Base-by-base conservation (phyloP, 2,113 vertebrate species). In the Quiscalus mexicanus region DNA sequence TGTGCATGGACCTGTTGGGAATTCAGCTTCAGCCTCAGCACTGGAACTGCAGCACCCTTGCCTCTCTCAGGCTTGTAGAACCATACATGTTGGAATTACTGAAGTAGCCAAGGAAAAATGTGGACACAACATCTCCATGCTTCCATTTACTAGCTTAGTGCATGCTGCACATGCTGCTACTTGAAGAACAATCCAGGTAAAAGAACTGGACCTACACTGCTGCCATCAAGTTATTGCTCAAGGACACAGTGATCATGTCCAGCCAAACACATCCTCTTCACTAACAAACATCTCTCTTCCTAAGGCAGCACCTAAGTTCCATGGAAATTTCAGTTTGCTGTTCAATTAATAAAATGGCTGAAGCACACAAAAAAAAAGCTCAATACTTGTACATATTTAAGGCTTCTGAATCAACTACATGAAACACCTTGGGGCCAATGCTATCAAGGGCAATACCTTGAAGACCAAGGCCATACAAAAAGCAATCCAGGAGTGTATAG, bases 1-100 rank as follows among this genome's bases (percentile, higher is more conserved):
- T 2, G 18, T 3, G 4, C 23, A 4, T 0, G 8, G 15, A 8
- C 33, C 15, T 13, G 15, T 1, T 2, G 0, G 23, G 19, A 49
- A 75, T 0, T 37, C 37, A 39, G 19, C 56, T 58, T 65, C 62
- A 71, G 55, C 33, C 35, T 45, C 59, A 13, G 6, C 23, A 9
- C 19, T 18, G 52, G 12, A 75, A 42, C 12, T 0, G 1, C 58
- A 85, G 44, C 44, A 39, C 35, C 28, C 45, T 6, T 17, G 15
- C 60, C 24, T 64, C 10, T 12, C 50, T 60, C 50, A 42, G 13
- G 31, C 11, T 28, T 75, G 39, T 1, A 22, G 42, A 19, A 10
- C 13, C 5, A 11, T 2, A 9, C 1, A 1, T 15, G 69, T 19
- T n/a, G 21, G 10, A 79, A 65, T 31, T 24, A 52, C 8, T 13